These are phyloP conservation scores for Drosophila sucinea DNA, from an alignment of 1,140 invertebrate species.

Conservation along the genomic window DNA sequence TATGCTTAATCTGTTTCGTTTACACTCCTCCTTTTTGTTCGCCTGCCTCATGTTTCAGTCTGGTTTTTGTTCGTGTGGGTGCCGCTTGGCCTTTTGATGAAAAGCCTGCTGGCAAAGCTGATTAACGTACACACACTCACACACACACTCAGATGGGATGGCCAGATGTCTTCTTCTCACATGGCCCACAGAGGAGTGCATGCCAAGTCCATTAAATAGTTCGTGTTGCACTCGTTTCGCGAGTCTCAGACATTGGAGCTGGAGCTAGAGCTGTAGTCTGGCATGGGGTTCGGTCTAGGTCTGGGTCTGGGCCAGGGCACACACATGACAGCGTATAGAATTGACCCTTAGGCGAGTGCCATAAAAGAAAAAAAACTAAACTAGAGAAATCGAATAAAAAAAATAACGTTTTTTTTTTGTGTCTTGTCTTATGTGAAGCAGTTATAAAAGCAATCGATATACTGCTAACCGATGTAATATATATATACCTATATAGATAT, in stretches of 20 bases:
- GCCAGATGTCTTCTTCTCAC: slow-evolving; percentile 74
- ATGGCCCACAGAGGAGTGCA: slow-evolving; percentile 57
- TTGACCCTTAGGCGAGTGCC: slow-evolving; percentile 59
- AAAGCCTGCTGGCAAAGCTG: slow-evolving; percentile 73
- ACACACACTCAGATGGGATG: slow-evolving; percentile 33
- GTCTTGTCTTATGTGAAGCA: not conserved
- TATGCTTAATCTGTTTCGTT: slow-evolving; percentile 69
- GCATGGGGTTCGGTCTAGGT: not conserved
- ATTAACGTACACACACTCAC: slow-evolving; percentile 63
- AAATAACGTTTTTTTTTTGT: not conserved
- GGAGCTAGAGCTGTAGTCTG: not conserved
- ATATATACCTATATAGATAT: not conserved
- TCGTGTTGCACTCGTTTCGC: slow-evolving; percentile 79
- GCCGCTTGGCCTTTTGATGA: slow-evolving; percentile 70
- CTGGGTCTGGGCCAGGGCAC: slow-evolving; percentile 44
- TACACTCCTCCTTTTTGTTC: slow-evolving; percentile 5
- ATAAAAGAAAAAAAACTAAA: slow-evolving; percentile 42
- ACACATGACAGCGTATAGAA: slow-evolving; percentile 66
- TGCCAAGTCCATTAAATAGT: slow-evolving; percentile 76
- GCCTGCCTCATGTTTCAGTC: slow-evolving; percentile 15
- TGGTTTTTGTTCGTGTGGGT: slow-evolving; percentile 38
- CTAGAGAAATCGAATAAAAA: slow-evolving; percentile 6
- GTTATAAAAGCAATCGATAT: slow-evolving; percentile 6
- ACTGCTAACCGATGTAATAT: not conserved
- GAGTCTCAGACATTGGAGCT: slow-evolving; percentile 24